These are phyloP conservation scores for Propsilocerus akamusi DNA, from an alignment of 1,140 invertebrate genomes.

Conservation along the genomic window DNA sequence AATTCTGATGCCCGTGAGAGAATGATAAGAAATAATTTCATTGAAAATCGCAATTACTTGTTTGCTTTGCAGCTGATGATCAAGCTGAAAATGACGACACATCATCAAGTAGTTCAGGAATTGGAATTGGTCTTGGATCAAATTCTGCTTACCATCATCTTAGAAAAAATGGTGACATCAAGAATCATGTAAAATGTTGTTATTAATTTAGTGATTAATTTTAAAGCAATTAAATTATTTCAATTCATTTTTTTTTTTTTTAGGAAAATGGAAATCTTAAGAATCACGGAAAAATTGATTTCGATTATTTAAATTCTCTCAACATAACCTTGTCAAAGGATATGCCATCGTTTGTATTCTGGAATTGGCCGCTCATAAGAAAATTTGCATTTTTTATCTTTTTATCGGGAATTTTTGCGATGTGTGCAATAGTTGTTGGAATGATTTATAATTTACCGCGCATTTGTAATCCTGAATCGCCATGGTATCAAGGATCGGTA, in stretches of 20 bases:
- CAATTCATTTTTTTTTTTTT: constrained; percentile 8
- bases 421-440: constrained; percentile 45
- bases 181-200: background rate
- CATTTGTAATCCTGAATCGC: constrained; percentile 40
- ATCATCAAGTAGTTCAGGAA: constrained; percentile 27
- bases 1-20: constrained; percentile 21
- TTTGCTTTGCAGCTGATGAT: constrained; percentile 8
- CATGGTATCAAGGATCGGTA: constrained; percentile 64
- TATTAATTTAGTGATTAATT: no score
- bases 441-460: constrained; percentile 49
- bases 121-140: constrained; percentile 10
- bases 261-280: constrained; percentile 32
- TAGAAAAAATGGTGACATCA: background rate
- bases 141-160: background rate
- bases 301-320: constrained; percentile 26
- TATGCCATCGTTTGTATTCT: constrained; percentile 42
- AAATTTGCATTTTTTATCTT: constrained; percentile 50
- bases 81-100: constrained; percentile 19
- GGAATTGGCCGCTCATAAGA: constrained; percentile 62
- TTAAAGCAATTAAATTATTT: no score
- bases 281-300: constrained; percentile 32
- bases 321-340: constrained; percentile 12
- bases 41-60: background rate
- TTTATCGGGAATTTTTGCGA: constrained; percentile 42
- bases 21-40: background rate